Conservation (phyloP, 2,888 invertebrate genomes). For the Rugalucina vietnamica region DNA sequence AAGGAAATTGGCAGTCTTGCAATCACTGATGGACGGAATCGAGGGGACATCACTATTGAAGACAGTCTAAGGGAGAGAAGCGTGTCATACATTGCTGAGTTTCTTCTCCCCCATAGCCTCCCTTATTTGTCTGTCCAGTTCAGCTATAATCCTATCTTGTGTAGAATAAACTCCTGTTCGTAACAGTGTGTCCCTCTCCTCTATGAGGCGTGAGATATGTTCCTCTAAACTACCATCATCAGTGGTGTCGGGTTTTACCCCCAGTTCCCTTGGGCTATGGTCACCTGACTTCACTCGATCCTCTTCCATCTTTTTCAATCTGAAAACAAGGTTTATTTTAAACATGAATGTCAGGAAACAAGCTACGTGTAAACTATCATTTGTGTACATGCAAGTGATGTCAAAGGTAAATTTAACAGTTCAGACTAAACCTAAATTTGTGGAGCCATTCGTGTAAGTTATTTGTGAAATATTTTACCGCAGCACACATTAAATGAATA, state of each 20-base stretch:
- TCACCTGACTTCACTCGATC: constrained; percentile 71
- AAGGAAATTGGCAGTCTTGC: too few species aligned
- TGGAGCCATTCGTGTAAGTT: too few species aligned
- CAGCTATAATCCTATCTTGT: constrained; percentile 83
- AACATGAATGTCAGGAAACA: too few species aligned
- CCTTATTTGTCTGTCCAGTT: constrained; percentile 84
- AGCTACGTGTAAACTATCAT: too few species aligned
- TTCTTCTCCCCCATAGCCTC: constrained; percentile 79
- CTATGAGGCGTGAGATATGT: constrained; percentile 82
- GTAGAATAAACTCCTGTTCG: constrained; percentile 84
- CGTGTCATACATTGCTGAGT: constrained; percentile 58
- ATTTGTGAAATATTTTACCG: too few species aligned
- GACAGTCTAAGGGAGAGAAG: not conserved
- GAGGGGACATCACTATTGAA: too few species aligned
- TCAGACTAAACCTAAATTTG: too few species aligned
- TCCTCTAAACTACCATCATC: constrained; percentile 77
- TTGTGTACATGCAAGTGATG: too few species aligned
- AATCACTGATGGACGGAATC: too few species aligned
- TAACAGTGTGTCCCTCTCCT: constrained; percentile 83
- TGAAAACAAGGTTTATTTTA: too few species aligned
- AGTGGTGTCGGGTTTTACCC: constrained; percentile 59
- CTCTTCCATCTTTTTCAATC: constrained; percentile 77
- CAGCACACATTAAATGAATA: too few species aligned
- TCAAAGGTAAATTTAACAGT: too few species aligned
- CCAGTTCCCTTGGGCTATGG: constrained; percentile 58